Conservation (phyloP, 2,888 invertebrate species). For the Coelogynopora nodosa region DNA sequence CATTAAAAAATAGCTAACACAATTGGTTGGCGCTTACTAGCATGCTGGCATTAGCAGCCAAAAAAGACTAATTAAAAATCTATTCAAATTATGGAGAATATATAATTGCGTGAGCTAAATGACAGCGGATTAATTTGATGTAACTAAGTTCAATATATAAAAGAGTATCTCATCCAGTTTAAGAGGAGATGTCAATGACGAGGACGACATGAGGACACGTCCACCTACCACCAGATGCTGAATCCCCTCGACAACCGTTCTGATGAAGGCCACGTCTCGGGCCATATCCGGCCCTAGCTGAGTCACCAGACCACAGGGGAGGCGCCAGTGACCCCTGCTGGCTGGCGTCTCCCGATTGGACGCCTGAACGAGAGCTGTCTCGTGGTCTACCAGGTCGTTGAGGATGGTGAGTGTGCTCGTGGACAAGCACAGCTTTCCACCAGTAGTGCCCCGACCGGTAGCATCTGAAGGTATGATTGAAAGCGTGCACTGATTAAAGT, state of each 20-base stretch:
- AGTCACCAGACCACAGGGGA: not conserved
- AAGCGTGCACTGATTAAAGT: too few relatives aligned
- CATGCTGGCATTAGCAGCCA: too few relatives aligned
- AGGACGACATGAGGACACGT: too few relatives aligned
- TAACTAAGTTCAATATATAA: too few relatives aligned
- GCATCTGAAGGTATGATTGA: not conserved
- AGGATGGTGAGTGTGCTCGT: not conserved
- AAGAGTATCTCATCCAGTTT: too few relatives aligned
- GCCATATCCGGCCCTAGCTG: not conserved
- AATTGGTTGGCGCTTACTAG: too few relatives aligned
- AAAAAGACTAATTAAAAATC: too few relatives aligned
- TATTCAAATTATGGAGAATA: too few relatives aligned
- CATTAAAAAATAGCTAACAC: too few relatives aligned
- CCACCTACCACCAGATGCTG: not conserved
- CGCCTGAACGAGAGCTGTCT: not conserved
- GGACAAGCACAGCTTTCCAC: not conserved
- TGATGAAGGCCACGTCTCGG: not conserved
- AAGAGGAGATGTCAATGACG: too few relatives aligned
- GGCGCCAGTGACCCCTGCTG: not conserved
- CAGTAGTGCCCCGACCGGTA: not conserved
- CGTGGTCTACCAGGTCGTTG: not conserved
- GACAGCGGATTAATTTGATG: too few relatives aligned
- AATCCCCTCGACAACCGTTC: not conserved
- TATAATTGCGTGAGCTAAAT: too few relatives aligned
- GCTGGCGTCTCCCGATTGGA: not conserved